Evolutionary conservation across 2,888 invertebrate genomes (phyloP), one percentile per base, ranked within the genome.

Genomic region (Megamerina dolium): DNA sequence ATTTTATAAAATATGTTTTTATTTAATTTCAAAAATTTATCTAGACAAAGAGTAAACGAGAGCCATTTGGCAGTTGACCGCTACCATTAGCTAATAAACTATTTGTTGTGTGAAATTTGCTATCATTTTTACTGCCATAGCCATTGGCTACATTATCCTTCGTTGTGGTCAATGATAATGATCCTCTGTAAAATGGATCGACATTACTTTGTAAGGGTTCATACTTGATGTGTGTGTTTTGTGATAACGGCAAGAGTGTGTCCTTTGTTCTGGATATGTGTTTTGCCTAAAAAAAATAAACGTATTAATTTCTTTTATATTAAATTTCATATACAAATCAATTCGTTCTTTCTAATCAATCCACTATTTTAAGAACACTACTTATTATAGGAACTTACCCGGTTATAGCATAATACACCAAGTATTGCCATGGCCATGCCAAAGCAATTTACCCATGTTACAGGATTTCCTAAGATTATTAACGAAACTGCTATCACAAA

Each of bases 341-440:
- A 23, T 23, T 6, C 26, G 8, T 27, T 27, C 13, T 27, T 5
- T 5, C 3, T 10, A 27, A n/a, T 27, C 12, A 27, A 27, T 5
- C 27, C 3, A 5, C 5, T 27, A 27, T 5, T 10, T 5, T 4
- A 4, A n/a, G 12, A 27, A 13, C 5, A n/a, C 12, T 16, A 14
- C 31, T 31, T 8, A 13, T n/a, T 34, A 19, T 34, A 12, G 10
- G 4, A 32, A 54, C 59, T 58, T 68, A 84, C 84, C 74, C 89
- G 85, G 72, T 95, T 94, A 73, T 96, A 96, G 52, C 80, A 80
- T 33, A 96, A 76, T 46, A 96, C 95, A 48, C 95, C 96, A 45
- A 83, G 73, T 54, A 92, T 85, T 33, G 96, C 94, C 57, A 91
- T 70, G 50, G 85, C 74, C 94, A 96, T 96, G 49, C 95, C 96